Evolutionary conservation across 1,140 invertebrate genomes (phyloP).

Genomic region (Scaptomyza montana): DNA sequence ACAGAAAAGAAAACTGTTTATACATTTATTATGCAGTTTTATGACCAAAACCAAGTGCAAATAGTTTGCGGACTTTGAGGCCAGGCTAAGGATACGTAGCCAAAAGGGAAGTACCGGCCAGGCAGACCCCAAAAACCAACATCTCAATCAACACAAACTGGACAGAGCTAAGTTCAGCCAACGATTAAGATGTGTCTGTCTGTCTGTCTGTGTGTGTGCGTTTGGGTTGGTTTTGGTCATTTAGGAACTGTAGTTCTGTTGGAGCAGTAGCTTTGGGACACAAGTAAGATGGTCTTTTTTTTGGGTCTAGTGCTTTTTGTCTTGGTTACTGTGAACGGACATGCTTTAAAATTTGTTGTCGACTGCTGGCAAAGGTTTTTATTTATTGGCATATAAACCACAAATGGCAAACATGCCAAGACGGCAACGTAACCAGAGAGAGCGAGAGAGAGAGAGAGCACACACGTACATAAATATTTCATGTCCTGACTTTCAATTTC

Average conservation of each 20-base stretch:
- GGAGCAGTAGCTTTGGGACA: background rate
- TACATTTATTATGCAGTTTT: slow-evolving; percentile 77
- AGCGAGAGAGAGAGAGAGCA: background rate
- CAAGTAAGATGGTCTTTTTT: background rate
- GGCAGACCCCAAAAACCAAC: slow-evolving; percentile 57
- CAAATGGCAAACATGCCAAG: slow-evolving; percentile 76
- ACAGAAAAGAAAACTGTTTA: slow-evolving; percentile 41
- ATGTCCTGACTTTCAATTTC: slow-evolving; percentile 80
- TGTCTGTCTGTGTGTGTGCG: slow-evolving; percentile 2
- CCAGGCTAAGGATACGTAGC: slow-evolving; percentile 9
- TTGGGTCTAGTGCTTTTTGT: slow-evolving; percentile 6
- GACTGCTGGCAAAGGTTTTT: slow-evolving; percentile 71
- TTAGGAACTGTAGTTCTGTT: slow-evolving; percentile 39
- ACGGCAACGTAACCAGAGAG: slow-evolving; percentile 51
- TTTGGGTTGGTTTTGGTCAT: slow-evolving; percentile 49
- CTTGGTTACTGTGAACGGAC: slow-evolving; percentile 58
- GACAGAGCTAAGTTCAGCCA: slow-evolving; percentile 59
- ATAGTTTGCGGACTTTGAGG: slow-evolving; percentile 66
- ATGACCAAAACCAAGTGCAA: slow-evolving; percentile 76
- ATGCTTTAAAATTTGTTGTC: slow-evolving; percentile 70
- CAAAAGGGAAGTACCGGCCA: background rate
- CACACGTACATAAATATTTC: slow-evolving; percentile 80
- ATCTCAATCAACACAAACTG: slow-evolving; percentile 69
- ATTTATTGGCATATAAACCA: slow-evolving; percentile 81
- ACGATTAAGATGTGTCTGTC: slow-evolving; percentile 54